Conservation (phyloP, 2,113 vertebrate species). For the Hystrix brachyura region DNA sequence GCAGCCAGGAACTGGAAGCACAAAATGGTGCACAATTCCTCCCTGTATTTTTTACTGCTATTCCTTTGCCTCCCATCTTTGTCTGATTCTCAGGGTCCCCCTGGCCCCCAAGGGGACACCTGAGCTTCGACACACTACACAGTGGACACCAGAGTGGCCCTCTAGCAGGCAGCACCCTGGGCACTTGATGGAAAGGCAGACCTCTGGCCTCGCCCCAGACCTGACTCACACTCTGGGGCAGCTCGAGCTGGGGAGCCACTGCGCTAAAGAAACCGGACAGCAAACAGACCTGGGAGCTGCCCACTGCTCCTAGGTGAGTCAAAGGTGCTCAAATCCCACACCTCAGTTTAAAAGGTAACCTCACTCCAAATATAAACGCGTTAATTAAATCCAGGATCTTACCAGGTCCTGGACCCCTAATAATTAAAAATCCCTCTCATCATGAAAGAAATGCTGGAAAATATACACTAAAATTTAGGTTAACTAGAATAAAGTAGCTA, state of each 20-base stretch:
- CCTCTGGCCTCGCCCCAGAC: neutral
- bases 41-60: neutral
- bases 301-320: neutral
- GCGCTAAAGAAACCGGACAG: neutral
- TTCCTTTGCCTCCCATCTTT: neutral
- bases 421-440: neutral
- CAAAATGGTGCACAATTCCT: neutral
- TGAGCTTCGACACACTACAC: neutral
- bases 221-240: neutral
- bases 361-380: neutral
- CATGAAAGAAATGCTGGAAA: neutral
- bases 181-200: neutral
- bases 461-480: neutral
- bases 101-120: neutral
- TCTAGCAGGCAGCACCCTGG: neutral
- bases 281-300: neutral
- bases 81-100: neutral
- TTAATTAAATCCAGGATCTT: neutral
- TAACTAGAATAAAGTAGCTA: slow-evolving; percentile 8
- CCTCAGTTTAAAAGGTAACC: slow-evolving; percentile 18
- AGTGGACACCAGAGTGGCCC: neutral
- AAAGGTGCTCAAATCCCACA: neutral
- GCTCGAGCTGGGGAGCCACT: neutral
- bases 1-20: too few species aligned
- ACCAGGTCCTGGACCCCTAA: neutral